Base-by-base conservation (phyloP, 2,888 invertebrate genomes). In the Linyphia triangularis region DNA sequence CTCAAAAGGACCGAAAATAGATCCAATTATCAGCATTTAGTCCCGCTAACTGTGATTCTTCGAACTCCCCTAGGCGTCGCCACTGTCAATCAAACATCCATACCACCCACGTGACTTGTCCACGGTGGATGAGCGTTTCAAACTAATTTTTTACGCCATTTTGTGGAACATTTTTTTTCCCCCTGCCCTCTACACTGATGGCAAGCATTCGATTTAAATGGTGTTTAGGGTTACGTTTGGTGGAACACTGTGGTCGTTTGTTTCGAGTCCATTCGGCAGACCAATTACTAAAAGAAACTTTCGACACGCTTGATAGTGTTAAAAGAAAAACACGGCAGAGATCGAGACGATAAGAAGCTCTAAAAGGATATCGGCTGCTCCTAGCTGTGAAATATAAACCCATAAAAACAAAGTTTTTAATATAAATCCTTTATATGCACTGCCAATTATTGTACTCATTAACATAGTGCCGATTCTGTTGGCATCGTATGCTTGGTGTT, bases 41-140 rank as follows among this genome's bases (percentile, higher is more conserved):
- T 63, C 40, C 7, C 22, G 57, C 37, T 63, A 79, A 73, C 85
- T 72, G 37, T 65, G 37, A 33, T 72, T 73, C 70, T 33, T 19
- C 33, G 69, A 77, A 67, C 26, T 69, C 40, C 81, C 73, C 57
- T 57, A 63, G 69, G 67, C 73, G 86, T 88, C 86, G 86, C 86
- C 86, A 61, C 51, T 88, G 86, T 75, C 86, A 88, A 81, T 88
- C 86, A 88, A 26, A 63, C n/a, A 13, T 63, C 61, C 22, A 37
- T 88, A 40, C 86, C 86, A 88, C 86, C 86, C 86, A 88, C 86
- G 86, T 86, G 59, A 43, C 22, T 7, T n/a, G 77, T 19, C 59
- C 67, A 33, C 57, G 69, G 28, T 26, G 26, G 37, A 69, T 3
- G 30, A 63, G 61, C 33, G 72, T 43, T 61, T 63, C 63, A 9